Conservation (phyloP, 2,113 vertebrate genomes). For the Tautogolabrus adspersus region DNA sequence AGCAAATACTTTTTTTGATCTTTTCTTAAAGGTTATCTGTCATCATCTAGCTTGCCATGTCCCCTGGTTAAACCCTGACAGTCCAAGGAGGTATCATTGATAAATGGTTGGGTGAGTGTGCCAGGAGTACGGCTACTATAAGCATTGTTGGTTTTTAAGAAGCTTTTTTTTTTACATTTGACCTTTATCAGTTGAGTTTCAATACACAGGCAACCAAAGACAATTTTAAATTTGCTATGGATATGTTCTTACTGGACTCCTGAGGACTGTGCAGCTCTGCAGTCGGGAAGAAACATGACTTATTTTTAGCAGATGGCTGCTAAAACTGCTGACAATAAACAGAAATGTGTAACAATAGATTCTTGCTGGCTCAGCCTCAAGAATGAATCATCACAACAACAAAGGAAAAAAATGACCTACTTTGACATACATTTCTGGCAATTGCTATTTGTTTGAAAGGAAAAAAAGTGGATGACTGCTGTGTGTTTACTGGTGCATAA, state of each 20-base stretch:
- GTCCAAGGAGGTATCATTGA: slow-evolving; percentile 39
- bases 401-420: slow-evolving; percentile 41
- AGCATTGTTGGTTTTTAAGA: slow-evolving; percentile 15
- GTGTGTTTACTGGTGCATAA: slow-evolving; percentile 20
- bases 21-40: slow-evolving; percentile 65
- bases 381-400: slow-evolving; percentile 57
- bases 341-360: slow-evolving; percentile 52
- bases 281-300: slow-evolving; percentile 28
- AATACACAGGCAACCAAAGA: slow-evolving; percentile 14
- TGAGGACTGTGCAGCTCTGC: slow-evolving; percentile 25
- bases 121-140: not conserved
- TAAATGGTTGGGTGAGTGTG: slow-evolving; percentile 26
- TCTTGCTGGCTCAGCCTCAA: slow-evolving; percentile 34
- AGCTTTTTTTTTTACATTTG: slow-evolving; percentile 36
- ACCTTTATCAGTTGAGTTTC: slow-evolving; percentile 41
- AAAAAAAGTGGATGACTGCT: slow-evolving; percentile 11
- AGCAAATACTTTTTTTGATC: slow-evolving; percentile 27
- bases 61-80: slow-evolving; percentile 36
- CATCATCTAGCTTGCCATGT: slow-evolving; percentile 37
- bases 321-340: slow-evolving; percentile 54
- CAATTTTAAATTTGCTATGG: not conserved
- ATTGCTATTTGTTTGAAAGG: slow-evolving; percentile 27
- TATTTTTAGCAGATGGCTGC: slow-evolving; percentile 49
- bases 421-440: slow-evolving; percentile 33
- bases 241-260: slow-evolving; percentile 8